Base-by-base conservation (phyloP, 1,140 invertebrate species). In the Micrasema longulum region DNA sequence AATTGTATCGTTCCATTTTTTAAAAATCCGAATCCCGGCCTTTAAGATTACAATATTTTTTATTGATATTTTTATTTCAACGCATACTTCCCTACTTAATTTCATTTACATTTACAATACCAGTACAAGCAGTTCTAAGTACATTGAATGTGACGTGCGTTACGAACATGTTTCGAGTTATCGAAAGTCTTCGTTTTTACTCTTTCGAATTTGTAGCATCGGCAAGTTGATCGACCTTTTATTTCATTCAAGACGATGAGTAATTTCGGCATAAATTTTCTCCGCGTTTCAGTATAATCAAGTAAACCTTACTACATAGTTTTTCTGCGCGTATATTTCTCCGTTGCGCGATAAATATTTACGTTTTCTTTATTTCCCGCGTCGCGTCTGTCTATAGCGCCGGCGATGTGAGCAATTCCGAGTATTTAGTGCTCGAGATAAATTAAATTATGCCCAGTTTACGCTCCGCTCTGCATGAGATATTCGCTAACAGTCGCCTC, bases 391-490 rank as follows among this genome's bases (percentile, higher is more conserved):
- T 7, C 23, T 14, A 22, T 35, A 31, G 36, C 18, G n/a, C 35
- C 9, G 10, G 16, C 7, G 55, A n/a, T 22, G 55, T 14, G 55
- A 38, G 55, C 22, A 47, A 47, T 64, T 64, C 60, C 43, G 26
- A 64, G 60, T 64, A 64, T 64, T 66, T 38, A 53, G 50, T 31
- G 26, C 43, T 68, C 23, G 72, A 74, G 48, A 65, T 60, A 71
- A 69, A 74, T 74, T 57, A 53, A 47, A 74, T 74, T 71, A 74
- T 67, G 43, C 53, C 53, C 68, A 62, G 52, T 74, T 74, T 64
- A 74, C 73, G 73, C 68, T 71, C 69, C 66, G 69, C 50, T 71
- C 50, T 74, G 26, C 73, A 20, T 53, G 63, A 67, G 73, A 16
- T 64, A 74, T 74, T 74, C 57, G 26, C 63, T 52, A 31, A 31